Evolutionary conservation across 2,888 invertebrate genomes (phyloP).

Genomic region (Agrilus biguttatus): DNA sequence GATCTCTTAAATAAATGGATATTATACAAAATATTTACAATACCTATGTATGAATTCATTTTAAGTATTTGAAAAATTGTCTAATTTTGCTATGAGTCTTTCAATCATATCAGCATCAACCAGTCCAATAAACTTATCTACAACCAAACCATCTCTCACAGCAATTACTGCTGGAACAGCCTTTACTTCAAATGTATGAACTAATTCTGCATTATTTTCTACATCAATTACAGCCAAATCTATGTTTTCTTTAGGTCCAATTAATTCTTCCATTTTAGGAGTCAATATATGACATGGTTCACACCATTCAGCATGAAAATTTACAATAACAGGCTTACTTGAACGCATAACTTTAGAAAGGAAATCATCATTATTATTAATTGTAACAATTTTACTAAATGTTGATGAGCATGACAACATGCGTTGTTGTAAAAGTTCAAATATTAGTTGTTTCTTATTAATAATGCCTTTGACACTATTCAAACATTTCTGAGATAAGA

Average conservation of each 20-base stretch:
- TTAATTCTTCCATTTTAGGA: constrained; percentile 63
- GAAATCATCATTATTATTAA: constrained; percentile 65
- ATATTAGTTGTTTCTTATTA: too few species aligned
- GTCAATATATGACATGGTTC: constrained; percentile 80
- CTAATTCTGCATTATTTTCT: constrained; percentile 66
- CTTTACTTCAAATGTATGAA: constrained; percentile 69
- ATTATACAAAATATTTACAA: neutral
- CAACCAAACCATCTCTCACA: constrained; percentile 65
- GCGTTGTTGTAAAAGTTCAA: neutral
- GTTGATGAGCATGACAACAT: constrained; percentile 12
- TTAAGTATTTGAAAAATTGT: constrained; percentile 7
- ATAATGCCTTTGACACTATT: too few species aligned
- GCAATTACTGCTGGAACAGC: constrained; percentile 74
- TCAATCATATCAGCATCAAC: constrained; percentile 72
- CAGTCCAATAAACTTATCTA: constrained; percentile 79
- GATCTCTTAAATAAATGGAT: neutral
- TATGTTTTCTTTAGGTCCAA: constrained; percentile 55
- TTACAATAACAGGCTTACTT: constrained; percentile 73
- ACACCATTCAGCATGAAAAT: constrained; percentile 86
- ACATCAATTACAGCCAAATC: constrained; percentile 73
- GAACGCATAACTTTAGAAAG: constrained; percentile 73
- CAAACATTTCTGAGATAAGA: too few species aligned
- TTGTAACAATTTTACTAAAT: constrained; percentile 30
- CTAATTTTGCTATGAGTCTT: constrained; percentile 52
- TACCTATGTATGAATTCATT: neutral